These are phyloP conservation scores for Buathra laborator DNA, from an alignment of 2,888 invertebrate genomes.

Conservation along the genomic window DNA sequence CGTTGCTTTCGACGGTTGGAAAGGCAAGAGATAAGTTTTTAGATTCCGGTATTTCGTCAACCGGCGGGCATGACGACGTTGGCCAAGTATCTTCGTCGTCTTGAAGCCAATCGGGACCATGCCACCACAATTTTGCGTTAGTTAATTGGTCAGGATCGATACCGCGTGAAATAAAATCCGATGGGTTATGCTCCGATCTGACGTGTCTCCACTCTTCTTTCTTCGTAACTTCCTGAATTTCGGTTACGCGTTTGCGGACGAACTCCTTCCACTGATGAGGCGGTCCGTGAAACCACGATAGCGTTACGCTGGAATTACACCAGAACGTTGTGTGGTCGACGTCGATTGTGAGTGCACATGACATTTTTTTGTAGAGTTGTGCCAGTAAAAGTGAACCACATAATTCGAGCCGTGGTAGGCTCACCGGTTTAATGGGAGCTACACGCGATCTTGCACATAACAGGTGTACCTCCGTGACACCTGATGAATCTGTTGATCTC, in stretches of 20 bases:
- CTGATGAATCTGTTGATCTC: background rate
- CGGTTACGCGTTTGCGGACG: conserved; percentile 34
- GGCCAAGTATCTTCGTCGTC: background rate
- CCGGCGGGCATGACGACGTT: background rate
- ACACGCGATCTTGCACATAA: background rate
- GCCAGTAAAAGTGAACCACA: background rate
- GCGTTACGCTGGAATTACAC: conserved; percentile 22
- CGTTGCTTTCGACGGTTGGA: background rate
- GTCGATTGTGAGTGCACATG: background rate
- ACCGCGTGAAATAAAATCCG: background rate
- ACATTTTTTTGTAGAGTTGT: background rate
- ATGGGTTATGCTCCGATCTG: background rate
- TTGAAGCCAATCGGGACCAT: conserved; percentile 28
- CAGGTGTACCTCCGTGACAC: background rate
- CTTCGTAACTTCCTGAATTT: conserved; percentile 12
- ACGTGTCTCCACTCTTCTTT: conserved; percentile 14
- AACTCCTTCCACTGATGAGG: conserved; percentile 47
- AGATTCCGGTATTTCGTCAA: conserved; percentile 22
- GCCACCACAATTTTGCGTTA: conserved; percentile 43
- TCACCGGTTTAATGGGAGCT: background rate
- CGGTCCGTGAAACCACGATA: conserved; percentile 18
- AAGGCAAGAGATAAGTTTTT: conserved; percentile 11
- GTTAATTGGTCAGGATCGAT: background rate
- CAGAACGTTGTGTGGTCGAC: background rate
- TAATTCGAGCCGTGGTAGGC: background rate